phyloP scores from a whole-genome alignment of 2,113 vertebrate genomes.

The Rhynchopsitta pachyrhyncha region DNA sequence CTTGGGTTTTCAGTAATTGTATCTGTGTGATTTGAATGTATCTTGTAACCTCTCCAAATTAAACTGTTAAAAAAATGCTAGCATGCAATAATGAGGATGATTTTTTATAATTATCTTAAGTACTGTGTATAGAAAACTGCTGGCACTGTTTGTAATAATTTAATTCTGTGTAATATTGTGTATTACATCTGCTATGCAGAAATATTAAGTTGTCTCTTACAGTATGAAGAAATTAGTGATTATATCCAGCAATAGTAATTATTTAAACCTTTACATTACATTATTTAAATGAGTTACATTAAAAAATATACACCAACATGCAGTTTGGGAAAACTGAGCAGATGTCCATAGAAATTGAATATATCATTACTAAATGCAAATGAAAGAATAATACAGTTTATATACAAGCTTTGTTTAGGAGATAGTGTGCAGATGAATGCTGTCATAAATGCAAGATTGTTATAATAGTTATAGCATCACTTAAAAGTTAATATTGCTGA shows the following conservation, averaged over 20 bases:
- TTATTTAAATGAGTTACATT: slow-evolving; percentile 33
- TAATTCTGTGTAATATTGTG: slow-evolving; percentile 68
- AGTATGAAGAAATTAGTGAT: slow-evolving; percentile 68
- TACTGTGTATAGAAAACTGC: slow-evolving; percentile 77
- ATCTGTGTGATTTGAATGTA: slow-evolving; percentile 74
- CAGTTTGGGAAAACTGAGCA: slow-evolving; percentile 44
- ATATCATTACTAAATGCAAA: slow-evolving; percentile 51
- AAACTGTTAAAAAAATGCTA: slow-evolving; percentile 78
- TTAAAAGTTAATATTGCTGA: slow-evolving; percentile 64
- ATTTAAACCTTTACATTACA: slow-evolving; percentile 57
- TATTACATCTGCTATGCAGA: slow-evolving; percentile 73
- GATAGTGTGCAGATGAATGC: slow-evolving; percentile 10
- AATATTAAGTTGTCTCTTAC: slow-evolving; percentile 74
- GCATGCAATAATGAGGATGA: slow-evolving; percentile 75
- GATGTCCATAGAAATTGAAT: slow-evolving; percentile 61
- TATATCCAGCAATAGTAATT: slow-evolving; percentile 68
- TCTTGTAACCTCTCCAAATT: slow-evolving; percentile 80
- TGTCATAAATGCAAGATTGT: slow-evolving; percentile 57
- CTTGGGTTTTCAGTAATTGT: slow-evolving; percentile 74
- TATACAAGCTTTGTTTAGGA: slow-evolving; percentile 34
- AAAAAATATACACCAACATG: slow-evolving; percentile 42
- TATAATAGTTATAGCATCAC: slow-evolving; percentile 52
- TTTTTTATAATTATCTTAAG: slow-evolving; percentile 81
- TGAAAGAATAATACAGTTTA: slow-evolving; percentile 17
- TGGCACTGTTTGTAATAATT: slow-evolving; percentile 77